These are phyloP conservation scores for Poecile montanus DNA, from an alignment of 2,797 vertebrate genomes.

Conservation along the genomic window DNA sequence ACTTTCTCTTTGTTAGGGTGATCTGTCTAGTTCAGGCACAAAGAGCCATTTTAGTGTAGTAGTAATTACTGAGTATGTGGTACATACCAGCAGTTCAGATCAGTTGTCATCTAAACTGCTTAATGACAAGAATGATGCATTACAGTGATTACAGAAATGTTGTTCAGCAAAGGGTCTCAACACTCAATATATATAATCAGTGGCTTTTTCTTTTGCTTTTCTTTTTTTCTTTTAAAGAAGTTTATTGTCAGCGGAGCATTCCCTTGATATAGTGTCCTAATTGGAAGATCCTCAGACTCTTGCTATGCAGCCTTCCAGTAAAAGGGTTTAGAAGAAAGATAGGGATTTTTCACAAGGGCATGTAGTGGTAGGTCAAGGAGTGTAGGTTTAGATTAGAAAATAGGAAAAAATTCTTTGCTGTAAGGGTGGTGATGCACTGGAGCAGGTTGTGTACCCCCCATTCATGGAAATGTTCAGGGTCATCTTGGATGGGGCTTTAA, in stretches of 20 bases:
- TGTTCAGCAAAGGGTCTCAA: not conserved
- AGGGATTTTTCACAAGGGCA: not conserved
- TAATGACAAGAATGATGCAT: not conserved
- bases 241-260: not conserved
- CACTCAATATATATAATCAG: not conserved
- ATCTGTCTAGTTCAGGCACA: not conserved
- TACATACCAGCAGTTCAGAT: not conserved
- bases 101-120: slow-evolving; percentile 12
- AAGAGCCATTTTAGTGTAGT: not conserved
- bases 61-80: not conserved
- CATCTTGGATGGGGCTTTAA: not conserved
- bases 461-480: not conserved
- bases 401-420: not conserved
- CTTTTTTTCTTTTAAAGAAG: not conserved
- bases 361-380: not conserved
- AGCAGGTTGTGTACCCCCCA: not conserved
- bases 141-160: not conserved
- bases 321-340: not conserved
- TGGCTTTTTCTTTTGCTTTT: not conserved
- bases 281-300: not conserved
- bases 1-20: not conserved
- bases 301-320: not conserved
- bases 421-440: not conserved
- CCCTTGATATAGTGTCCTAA: not conserved
- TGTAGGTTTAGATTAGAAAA: not conserved